Evolutionary conservation across 2,113 vertebrate genomes (phyloP).

Genomic region (Polypterus senegalus): DNA sequence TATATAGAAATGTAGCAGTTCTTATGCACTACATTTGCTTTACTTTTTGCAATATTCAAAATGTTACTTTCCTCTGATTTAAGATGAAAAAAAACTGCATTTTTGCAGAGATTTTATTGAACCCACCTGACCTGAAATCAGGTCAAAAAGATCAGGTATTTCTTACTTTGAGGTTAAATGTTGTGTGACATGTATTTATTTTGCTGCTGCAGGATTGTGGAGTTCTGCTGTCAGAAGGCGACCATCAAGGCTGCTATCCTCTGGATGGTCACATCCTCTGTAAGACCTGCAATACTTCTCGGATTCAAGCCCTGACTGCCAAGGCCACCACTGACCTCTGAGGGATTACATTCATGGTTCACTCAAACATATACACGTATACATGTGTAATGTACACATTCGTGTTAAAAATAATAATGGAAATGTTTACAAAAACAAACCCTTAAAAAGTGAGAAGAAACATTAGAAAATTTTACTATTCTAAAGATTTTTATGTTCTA

Average conservation of each 20-base stretch:
- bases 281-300: constrained; percentile 86
- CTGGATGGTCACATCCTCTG: constrained; percentile 93
- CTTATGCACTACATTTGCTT: too few relatives aligned
- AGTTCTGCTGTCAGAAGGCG: constrained; percentile 85
- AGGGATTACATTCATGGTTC: constrained; percentile 22
- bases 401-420: too few relatives aligned
- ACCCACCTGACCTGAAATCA: background rate
- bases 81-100: too few relatives aligned
- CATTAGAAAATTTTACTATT: too few relatives aligned
- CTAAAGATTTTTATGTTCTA: too few relatives aligned
- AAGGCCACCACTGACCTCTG: constrained; percentile 97
- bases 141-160: background rate
- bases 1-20: too few relatives aligned
- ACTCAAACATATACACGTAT: background rate
- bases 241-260: constrained; percentile 96
- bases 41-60: too few relatives aligned
- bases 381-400: background rate
- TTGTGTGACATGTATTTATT: constrained; percentile 11
- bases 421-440: too few relatives aligned
- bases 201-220: constrained; percentile 70
- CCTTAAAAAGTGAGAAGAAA: too few relatives aligned
- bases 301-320: constrained; percentile 88
- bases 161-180: background rate
- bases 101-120: too few relatives aligned
- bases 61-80: too few relatives aligned